Base-by-base conservation (phyloP, 2,888 invertebrate species). In the Melanchra persicariae region DNA sequence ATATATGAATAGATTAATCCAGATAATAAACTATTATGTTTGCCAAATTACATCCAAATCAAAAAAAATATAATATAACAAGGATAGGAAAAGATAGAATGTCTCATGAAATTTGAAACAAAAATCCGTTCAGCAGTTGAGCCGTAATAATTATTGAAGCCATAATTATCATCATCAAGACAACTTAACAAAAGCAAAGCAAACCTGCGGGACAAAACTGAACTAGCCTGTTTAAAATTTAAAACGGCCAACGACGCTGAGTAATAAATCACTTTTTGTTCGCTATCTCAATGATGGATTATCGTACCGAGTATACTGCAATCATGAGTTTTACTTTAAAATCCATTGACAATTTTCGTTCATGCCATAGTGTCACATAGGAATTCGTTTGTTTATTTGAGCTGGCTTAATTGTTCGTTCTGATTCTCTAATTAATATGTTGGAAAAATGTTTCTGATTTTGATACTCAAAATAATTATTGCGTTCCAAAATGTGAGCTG, bases 221-320 rank as follows among this genome's bases (percentile, higher is more conserved):
- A 67, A 61, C 65, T 77, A 82, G 76, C 71, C 85, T 85, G 86
- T 90, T 89, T 88, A 89, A 89, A 90, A 91, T 90, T 90, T 90
- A 82, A 92, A 92, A 90, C 85, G 86, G 85, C 86, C 83, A 90
- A 85, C 88, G 86, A 87, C 81, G 76, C 75, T 66, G 75, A 64
- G 80, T 61, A 72, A 92, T 92, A 92, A 92, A 93, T 93, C 91
- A 92, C 88, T 89, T 91, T 89, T 87, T 83, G 85, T 83, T 78
- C 79, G 81, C 86, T 91, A 92, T 92, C 93, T 91, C 88, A 82
- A 86, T 93, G 92, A 93, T 93, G 90, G 92, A 93, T 93, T 91
- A 91, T 91, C 88, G 80, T 82, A 80, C 65, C 65, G 84, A 87
- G 86, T 87, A 84, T 84, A 85, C 82, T 82, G 88, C 89, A 89